Base-by-base conservation (phyloP, 2,113 vertebrate species). In the Xenopus laevis region DNA sequence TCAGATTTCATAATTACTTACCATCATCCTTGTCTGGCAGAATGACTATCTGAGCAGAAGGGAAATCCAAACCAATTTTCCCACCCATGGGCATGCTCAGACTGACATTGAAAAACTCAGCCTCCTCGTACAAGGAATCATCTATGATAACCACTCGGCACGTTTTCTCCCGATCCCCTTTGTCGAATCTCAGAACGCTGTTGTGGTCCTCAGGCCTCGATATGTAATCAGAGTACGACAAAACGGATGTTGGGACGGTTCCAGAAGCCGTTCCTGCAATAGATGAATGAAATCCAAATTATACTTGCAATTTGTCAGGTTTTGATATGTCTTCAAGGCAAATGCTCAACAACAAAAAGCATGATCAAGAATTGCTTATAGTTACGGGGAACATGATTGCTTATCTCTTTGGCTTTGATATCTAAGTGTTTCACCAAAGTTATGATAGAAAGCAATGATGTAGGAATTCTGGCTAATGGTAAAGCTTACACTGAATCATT, bases 191-290 rank as follows among this genome's bases (percentile, higher is more conserved):
- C 4, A 98, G 69, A n/a, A 96, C 1, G 11, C 96, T 97, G 86
- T 76, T 84, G 79, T 93, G 94, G 77, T 95, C 94, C 85, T 98
- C 96, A 0, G 92, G 91, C 17, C 96, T 88, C 30, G 96, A 96
- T 83, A 98, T 95, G 86, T 93, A 98, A 86, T 98, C 96, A 0
- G 96, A 97, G 79, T 94, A 95, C 16, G 96, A 98, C 58, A 97
- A 89, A 4, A 98, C 95, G 0, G 90, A 92, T 20, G 86, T 91
- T 20, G 94, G 94, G 61, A 91, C 82, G 0, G 96, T 98, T 52
- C 96, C 96, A 7, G 89, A 83, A 27, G 96, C 96, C 0, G 94
- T 93, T 58, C 90, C 96, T 98, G 81, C 55, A 71, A 63, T 0
- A 17, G 82, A 80, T 82, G 46, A 44, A 69, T 45, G 58, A 59